Evolutionary conservation across 2,888 invertebrate genomes (phyloP), one percentile per base, ranked within the genome.

Genomic region (Eucera pruinosa): DNA sequence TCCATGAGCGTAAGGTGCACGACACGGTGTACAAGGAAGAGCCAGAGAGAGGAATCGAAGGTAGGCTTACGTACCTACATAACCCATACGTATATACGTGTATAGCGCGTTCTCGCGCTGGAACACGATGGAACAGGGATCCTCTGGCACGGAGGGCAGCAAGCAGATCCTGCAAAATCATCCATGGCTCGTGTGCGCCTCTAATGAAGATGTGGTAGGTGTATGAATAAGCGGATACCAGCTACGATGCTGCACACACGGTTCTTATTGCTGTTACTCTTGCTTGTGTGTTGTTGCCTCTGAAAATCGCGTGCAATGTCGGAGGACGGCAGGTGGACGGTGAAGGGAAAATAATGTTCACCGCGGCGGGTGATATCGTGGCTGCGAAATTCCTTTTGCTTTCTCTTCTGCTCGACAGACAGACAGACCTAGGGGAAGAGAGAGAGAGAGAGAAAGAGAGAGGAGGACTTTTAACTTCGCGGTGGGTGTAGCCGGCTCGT

Each of bases 281-380:
- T 36, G 33, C 13, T 33, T 11, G 23, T 25, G 45, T 47, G 30
- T 60, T 18, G 27, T 43, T 45, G 75, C 69, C 71, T 83, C 78
- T 85, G 83, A 84, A 84, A 84, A 84, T 85, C 83, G 85, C 81
- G 82, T 78, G 84, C 84, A 83, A 78, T 78, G 81, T 85, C 83
- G 82, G 77, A 77, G 72, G 83, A 76, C 78, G 83, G 81, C 83
- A 82, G 85, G 85, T 82, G 85, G 78, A 81, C 77, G 83, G 83
- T 85, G 81, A 85, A 82, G 83, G 81, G 83, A 85, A 83, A 84
- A 82, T 84, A 84, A 84, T 82, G 80, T 82, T 78, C 50, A 64
- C 62, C 62, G 50, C 69, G 78, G 78, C 77, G 74, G 80, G 78
- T 80, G 80, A 84, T 85, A 82, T 84, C 84, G 85, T 73, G 71